Evolutionary conservation across 2,888 invertebrate genomes (phyloP).

Genomic region (Drosophila formosana): DNA sequence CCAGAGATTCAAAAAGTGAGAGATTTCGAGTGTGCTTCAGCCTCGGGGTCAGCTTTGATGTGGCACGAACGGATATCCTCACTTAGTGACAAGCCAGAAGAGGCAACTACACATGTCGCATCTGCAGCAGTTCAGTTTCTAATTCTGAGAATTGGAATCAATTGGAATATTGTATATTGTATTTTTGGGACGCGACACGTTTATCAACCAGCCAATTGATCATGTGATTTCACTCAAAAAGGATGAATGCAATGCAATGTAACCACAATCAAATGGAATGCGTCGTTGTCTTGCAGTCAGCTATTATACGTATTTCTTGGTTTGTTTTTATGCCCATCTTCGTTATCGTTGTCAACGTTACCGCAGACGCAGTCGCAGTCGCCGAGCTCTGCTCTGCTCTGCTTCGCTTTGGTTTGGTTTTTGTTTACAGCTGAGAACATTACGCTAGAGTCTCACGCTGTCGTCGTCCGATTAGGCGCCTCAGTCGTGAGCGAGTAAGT

Average conservation of each 20-base stretch:
- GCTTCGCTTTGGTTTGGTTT: conserved; percentile 35
- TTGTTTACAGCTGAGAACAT: conserved; percentile 62
- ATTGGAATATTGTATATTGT: conserved; percentile 35
- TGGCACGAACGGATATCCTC: conserved; percentile 61
- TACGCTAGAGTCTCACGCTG: conserved; percentile 12
- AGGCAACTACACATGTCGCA: conserved; percentile 1
- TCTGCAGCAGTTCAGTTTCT: conserved; percentile 71
- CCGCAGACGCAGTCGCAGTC: conserved; percentile 33
- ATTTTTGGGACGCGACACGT: conserved; percentile 26
- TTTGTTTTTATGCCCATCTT: conserved; percentile 57
- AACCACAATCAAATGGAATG: conserved; percentile 13
- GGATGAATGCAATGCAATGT: conserved; percentile 13
- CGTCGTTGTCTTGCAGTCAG: not conserved
- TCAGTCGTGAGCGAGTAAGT: conserved; percentile 49
- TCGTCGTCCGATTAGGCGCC: conserved; percentile 43
- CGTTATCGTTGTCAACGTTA: conserved; percentile 52
- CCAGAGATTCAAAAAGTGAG: conserved; percentile 29
- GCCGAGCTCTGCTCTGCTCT: conserved; percentile 19
- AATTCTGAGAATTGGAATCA: conserved; percentile 76
- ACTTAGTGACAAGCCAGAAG: conserved; percentile 50
- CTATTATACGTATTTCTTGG: conserved; percentile 5
- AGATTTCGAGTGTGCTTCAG: conserved; percentile 45
- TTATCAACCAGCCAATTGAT: conserved; percentile 23
- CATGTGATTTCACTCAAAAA: conserved; percentile 53
- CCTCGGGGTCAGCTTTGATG: conserved; percentile 44